Evolutionary conservation across 2,797 vertebrate species (phyloP).

Genomic region (Trachops cirrhosus): DNA sequence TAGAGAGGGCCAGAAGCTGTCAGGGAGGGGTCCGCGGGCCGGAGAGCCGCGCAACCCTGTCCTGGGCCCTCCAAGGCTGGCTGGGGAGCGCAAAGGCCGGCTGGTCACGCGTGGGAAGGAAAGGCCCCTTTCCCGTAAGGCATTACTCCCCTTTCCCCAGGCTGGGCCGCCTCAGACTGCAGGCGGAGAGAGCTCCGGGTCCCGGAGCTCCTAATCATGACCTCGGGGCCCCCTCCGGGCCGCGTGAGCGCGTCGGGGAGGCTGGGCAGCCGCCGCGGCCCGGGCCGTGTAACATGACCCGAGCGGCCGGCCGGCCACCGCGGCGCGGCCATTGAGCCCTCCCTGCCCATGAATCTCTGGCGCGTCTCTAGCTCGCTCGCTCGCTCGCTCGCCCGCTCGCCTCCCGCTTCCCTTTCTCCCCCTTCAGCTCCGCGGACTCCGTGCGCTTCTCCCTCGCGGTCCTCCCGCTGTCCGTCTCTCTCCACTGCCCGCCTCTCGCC

Average conservation of each 20-base stretch:
- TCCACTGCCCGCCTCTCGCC: conserved; percentile 63
- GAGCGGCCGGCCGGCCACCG: conserved; percentile 68
- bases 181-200: not conserved
- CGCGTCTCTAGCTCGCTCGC: conserved; percentile 50
- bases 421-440: conserved; percentile 46
- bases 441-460: conserved; percentile 23
- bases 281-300: conserved; percentile 79
- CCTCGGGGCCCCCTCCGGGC: conserved; percentile 76
- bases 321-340: conserved; percentile 77
- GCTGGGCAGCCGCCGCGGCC: conserved; percentile 71
- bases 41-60: not conserved
- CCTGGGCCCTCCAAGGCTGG: conserved; percentile 81
- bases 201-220: conserved; percentile 66
- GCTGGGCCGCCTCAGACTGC: not conserved
- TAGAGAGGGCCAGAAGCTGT: not conserved
- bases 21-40: conserved; percentile 12
- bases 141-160: not conserved
- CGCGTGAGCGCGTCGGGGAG: conserved; percentile 59
- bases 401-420: conserved; percentile 30
- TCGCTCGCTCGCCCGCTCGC: conserved; percentile 3
- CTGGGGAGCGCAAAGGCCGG: conserved; percentile 20
- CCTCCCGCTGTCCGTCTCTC: conserved; percentile 56
- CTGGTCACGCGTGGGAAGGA: conserved; percentile 78
- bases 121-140: conserved; percentile 74
- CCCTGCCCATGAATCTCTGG: conserved; percentile 70